Percentiles rank a stretch among this genome's conserved stretches.
phyloP scores from a whole-genome alignment of 2,113 vertebrate species.

The Neogobius melanostomus region DNA sequence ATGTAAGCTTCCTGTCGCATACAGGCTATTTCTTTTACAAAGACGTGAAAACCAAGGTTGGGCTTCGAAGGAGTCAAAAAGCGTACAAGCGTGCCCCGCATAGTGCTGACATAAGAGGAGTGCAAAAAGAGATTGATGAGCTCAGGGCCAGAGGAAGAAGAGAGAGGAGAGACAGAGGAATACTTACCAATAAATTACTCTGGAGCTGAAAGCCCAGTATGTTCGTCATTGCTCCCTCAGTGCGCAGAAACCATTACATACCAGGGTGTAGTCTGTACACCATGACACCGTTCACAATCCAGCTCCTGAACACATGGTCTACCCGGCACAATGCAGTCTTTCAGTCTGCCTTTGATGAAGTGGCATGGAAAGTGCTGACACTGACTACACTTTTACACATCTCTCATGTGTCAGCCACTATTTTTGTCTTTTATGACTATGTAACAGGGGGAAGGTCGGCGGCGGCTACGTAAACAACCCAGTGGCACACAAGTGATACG shows the following conservation, averaged over 20 bases:
- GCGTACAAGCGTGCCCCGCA: slow-evolving; percentile 20
- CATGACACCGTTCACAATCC: background rate
- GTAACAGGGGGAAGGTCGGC: background rate
- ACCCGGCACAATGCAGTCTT: slow-evolving; percentile 20
- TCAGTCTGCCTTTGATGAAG: slow-evolving; percentile 54
- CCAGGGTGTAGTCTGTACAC: slow-evolving; percentile 8
- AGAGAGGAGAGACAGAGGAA: slow-evolving; percentile 65
- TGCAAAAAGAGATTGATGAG: slow-evolving; percentile 73
- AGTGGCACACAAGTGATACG: background rate
- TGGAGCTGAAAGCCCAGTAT: slow-evolving; percentile 59
- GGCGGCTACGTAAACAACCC: background rate
- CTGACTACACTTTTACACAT: slow-evolving; percentile 10
- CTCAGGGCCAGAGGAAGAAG: slow-evolving; percentile 70
- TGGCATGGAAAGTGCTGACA: slow-evolving; percentile 40
- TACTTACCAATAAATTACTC: slow-evolving; percentile 76
- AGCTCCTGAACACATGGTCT: slow-evolving; percentile 4
- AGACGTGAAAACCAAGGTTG: slow-evolving; percentile 15
- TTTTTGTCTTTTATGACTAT: slow-evolving; percentile 45
- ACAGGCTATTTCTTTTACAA: slow-evolving; percentile 30
- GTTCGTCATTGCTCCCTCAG: slow-evolving; percentile 15
- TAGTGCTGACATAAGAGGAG: slow-evolving; percentile 72
- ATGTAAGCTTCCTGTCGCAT: background rate
- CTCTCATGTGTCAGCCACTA: slow-evolving; percentile 54
- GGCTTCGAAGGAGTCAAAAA: slow-evolving; percentile 16
- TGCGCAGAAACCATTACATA: slow-evolving; percentile 9